Evolutionary conservation across 2,888 invertebrate species (phyloP).

Genomic region (Plebejus melissa): DNA sequence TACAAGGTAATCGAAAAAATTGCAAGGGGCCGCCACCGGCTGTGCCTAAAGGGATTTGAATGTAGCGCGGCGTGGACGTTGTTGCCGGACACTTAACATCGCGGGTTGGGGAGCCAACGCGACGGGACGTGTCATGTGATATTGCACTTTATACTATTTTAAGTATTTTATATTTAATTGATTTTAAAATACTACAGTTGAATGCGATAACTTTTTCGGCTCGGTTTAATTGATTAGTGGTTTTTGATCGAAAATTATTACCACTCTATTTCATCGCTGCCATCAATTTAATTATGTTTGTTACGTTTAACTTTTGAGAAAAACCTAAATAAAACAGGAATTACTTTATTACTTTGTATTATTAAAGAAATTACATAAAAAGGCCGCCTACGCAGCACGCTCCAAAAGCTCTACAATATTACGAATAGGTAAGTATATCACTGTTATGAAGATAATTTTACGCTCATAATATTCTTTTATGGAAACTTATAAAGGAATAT

Average conservation of each 20-base stretch:
- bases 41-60: conserved; percentile 49
- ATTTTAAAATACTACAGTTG: neutral
- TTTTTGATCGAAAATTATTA: too few relatives aligned
- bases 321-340: too few relatives aligned
- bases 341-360: neutral
- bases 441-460: neutral
- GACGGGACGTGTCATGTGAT: conserved; percentile 7
- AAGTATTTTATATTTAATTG: neutral
- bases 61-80: conserved; percentile 44
- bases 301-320: too few relatives aligned
- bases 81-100: neutral
- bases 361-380: neutral
- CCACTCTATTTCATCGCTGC: too few relatives aligned
- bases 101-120: neutral
- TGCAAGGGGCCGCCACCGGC: conserved; percentile 41
- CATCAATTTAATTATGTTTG: too few relatives aligned
- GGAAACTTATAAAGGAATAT: conserved; percentile 11
- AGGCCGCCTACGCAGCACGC: neutral
- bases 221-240: too few relatives aligned
- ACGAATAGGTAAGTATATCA: conserved; percentile 30
- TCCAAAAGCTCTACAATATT: neutral
- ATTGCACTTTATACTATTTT: neutral
- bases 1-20: conserved; percentile 61
- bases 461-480: conserved; percentile 4
- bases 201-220: too few relatives aligned